phyloP scores from a whole-genome alignment of 1,140 invertebrate genomes.

The Cydia amplana region DNA sequence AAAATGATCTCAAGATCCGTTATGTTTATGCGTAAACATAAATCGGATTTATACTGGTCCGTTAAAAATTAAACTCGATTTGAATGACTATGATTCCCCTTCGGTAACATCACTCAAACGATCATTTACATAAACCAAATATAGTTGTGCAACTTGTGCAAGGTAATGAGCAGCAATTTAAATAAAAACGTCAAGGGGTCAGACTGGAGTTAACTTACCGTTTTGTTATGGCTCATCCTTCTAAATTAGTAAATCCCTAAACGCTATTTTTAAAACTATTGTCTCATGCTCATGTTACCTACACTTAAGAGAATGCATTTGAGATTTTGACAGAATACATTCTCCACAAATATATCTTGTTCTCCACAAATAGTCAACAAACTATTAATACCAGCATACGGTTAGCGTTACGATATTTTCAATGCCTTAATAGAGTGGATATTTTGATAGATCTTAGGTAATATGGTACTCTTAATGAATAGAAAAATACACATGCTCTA shows the following conservation, averaged over 20 bases:
- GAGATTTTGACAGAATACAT: slow-evolving; percentile 7
- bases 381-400: too few species aligned
- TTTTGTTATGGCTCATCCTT: slow-evolving; percentile 5
- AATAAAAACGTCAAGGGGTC: slow-evolving; percentile 20
- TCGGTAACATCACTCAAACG: slow-evolving; percentile 4
- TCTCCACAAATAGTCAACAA: too few species aligned
- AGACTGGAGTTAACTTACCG: neutral
- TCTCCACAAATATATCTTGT: neutral
- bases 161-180: slow-evolving; percentile 13
- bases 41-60: neutral
- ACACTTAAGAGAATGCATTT: neutral
- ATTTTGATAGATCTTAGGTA: neutral
- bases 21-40: neutral
- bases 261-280: slow-evolving; percentile 7
- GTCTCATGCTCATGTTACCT: neutral
- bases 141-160: slow-evolving; percentile 14
- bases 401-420: neutral
- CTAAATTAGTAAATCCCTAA: slow-evolving; percentile 4
- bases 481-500: neutral
- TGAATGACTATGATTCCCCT: neutral
- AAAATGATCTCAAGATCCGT: neutral
- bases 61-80: neutral
- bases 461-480: neutral
- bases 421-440: neutral
- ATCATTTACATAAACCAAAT: slow-evolving; percentile 19